phyloP scores from a whole-genome alignment of 2,888 invertebrate genomes.

The Lithophane leautieri region DNA sequence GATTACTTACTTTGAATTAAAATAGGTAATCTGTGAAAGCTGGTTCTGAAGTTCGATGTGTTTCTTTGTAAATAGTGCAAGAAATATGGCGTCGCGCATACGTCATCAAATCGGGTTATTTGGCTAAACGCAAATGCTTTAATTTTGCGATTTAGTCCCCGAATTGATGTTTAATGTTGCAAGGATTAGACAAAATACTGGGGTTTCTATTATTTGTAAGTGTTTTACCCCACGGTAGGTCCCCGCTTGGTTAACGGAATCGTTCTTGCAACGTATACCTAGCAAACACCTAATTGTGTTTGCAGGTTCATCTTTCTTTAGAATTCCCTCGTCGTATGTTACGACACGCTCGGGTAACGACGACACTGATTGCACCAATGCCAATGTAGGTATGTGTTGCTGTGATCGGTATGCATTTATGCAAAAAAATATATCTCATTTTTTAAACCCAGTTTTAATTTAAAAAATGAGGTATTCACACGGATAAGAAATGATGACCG shows the following conservation, averaged over 20 bases:
- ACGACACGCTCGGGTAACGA: slow-evolving; percentile 24
- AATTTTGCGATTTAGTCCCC: slow-evolving; percentile 6
- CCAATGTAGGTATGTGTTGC: background rate
- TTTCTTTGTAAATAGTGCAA: too few species aligned
- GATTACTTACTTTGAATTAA: slow-evolving; percentile 14
- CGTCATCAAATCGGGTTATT: slow-evolving; percentile 10
- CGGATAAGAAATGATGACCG: slow-evolving; percentile 8
- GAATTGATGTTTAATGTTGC: slow-evolving; percentile 7
- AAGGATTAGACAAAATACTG: background rate
- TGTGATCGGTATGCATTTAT: slow-evolving; percentile 15
- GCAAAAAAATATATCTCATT: background rate
- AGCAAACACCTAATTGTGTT: slow-evolving; percentile 18
- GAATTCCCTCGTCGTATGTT: slow-evolving; percentile 22
- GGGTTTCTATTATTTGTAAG: slow-evolving; percentile 1
- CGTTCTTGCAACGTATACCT: slow-evolving; percentile 24
- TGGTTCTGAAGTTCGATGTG: slow-evolving; percentile 4
- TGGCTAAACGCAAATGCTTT: slow-evolving; percentile 8
- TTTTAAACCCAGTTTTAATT: background rate
- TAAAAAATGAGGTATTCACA: background rate
- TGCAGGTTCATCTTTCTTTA: slow-evolving; percentile 8
- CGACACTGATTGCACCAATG: slow-evolving; percentile 11
- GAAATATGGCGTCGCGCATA: background rate
- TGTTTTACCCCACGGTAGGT: slow-evolving; percentile 1
- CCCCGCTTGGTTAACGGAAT: background rate
- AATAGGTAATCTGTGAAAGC: slow-evolving; percentile 49